Conservation (phyloP, 2,797 vertebrate genomes). For the Macropodus opercularis region DNA sequence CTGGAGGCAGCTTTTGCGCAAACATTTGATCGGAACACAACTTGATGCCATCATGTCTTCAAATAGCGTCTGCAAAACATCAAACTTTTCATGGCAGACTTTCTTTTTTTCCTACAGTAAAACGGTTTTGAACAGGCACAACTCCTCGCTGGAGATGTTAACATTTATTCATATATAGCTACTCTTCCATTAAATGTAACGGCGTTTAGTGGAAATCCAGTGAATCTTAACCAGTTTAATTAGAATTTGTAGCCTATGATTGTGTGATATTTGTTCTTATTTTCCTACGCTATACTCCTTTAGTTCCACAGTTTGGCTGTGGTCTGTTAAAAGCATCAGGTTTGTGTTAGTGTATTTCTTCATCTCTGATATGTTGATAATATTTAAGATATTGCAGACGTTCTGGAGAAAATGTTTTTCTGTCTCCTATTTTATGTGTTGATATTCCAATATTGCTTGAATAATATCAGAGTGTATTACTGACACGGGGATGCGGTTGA, state of each 20-base stretch:
- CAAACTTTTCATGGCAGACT: background rate
- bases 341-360: conserved; percentile 9
- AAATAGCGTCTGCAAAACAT: conserved; percentile 5
- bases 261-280: background rate
- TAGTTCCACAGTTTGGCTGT: background rate
- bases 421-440: conserved; percentile 35
- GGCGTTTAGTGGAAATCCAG: background rate
- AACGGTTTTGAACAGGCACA: background rate
- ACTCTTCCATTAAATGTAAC: conserved; percentile 1
- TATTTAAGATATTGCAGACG: conserved; percentile 23
- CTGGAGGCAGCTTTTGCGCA: conserved; percentile 8
- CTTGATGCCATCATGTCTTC: background rate
- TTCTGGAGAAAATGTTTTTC: conserved; percentile 26
- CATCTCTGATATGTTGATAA: conserved; percentile 12
- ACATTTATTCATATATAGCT: background rate
- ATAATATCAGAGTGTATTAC: conserved; percentile 67
- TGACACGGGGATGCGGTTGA: conserved; percentile 61
- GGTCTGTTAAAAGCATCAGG: too few relatives aligned
- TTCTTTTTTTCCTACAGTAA: background rate
- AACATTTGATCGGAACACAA: conserved; percentile 10
- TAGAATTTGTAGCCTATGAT: background rate
- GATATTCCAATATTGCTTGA: conserved; percentile 61
- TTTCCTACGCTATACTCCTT: too few relatives aligned
- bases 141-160: background rate
- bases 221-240: too few relatives aligned